Percentiles rank a stretch among this genome's conserved stretches.
Evolutionary conservation across 2,113 vertebrate genomes (phyloP).

Genomic region (Nothocercus julius): DNA sequence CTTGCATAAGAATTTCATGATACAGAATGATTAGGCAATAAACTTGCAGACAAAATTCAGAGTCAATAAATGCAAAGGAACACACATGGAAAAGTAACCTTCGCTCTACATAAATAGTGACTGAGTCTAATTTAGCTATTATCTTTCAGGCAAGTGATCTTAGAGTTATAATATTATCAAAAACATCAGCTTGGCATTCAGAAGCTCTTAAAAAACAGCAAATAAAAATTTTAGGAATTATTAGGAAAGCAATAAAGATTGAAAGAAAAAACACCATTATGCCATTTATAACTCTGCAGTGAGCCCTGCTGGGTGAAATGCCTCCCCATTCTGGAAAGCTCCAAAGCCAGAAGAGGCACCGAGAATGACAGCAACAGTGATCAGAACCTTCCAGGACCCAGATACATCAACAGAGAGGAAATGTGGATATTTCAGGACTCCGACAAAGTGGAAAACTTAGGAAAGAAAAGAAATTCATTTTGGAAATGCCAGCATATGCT

Average conservation of each 20-base stretch:
- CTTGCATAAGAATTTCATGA: neutral
- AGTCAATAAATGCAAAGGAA: conserved; percentile 31
- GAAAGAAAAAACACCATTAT: neutral
- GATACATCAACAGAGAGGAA: neutral
- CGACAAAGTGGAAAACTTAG: neutral
- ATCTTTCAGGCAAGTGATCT: conserved; percentile 2
- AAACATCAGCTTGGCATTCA: neutral
- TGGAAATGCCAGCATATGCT: conserved; percentile 43
- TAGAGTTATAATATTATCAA: neutral
- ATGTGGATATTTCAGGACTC: conserved; percentile 12
- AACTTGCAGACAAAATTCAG: neutral
- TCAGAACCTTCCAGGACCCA: neutral
- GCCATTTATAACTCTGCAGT: neutral
- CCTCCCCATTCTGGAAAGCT: neutral
- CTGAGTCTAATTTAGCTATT: neutral
- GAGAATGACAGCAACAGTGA: neutral
- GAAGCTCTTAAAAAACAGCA: conserved; percentile 21
- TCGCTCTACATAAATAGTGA: neutral
- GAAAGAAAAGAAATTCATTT: neutral
- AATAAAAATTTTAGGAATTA: conserved; percentile 25
- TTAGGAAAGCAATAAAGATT: neutral
- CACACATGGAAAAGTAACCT: neutral
- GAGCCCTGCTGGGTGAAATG: neutral
- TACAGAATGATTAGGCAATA: conserved; percentile 28
- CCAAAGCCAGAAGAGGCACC: neutral